phyloP scores from a whole-genome alignment of 1,140 invertebrate species.

The Heterodera schachtii region DNA sequence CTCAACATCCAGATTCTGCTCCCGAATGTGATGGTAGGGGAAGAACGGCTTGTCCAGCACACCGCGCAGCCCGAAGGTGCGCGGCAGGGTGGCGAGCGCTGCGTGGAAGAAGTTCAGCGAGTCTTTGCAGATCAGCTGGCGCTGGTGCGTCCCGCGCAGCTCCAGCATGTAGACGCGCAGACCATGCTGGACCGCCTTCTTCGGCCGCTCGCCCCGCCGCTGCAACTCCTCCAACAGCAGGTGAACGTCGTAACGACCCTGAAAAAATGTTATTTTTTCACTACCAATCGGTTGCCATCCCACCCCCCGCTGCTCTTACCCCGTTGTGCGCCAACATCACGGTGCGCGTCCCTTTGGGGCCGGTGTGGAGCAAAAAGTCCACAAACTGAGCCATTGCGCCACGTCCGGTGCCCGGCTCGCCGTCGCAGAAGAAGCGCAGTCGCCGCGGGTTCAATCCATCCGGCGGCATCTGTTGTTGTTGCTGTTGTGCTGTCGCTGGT shows the following conservation, averaged over 20 bases:
- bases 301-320: not conserved
- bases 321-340: not conserved
- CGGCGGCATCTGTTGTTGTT: too few relatives aligned
- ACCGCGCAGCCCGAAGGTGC: constrained; percentile 8
- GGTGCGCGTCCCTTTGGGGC: not conserved
- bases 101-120: constrained; percentile 21
- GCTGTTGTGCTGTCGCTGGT: too few relatives aligned
- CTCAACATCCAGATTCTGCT: not conserved
- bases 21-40: not conserved
- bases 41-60: constrained; percentile 15
- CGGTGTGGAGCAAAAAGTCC: not conserved
- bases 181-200: not conserved
- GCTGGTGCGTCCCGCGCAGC: not conserved
- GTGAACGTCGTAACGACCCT: not conserved
- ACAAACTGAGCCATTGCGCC: not conserved
- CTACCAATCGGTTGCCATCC: too few relatives aligned
- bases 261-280: too few relatives aligned
- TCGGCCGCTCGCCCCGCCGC: not conserved
- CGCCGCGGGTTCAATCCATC: not conserved
- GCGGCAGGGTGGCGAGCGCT: constrained; percentile 14
- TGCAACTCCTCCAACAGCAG: not conserved
- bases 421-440: not conserved
- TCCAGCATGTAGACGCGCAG: not conserved
- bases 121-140: constrained; percentile 22
- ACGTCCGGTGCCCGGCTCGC: not conserved